Base-by-base conservation (phyloP, 2,113 vertebrate genomes). In the Nannospalax galili region DNA sequence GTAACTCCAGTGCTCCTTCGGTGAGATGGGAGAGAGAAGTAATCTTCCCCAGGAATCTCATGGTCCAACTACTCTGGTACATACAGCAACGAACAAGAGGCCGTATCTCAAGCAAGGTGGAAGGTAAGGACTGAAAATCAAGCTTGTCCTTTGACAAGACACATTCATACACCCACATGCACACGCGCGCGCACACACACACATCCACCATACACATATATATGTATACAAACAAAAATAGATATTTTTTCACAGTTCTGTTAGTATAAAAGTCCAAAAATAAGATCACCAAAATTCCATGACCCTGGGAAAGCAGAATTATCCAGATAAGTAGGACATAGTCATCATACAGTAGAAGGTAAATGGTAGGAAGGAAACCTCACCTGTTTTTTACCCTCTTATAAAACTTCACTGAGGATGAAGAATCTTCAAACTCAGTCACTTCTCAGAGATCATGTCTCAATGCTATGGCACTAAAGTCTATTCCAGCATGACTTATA, bases 381-480 rank as follows among this genome's bases (percentile, higher is more conserved):
- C 10, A 8, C 20, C 1, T 45, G 1, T 30, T 10, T 77, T 16
- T 28, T n/a, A 32, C 15, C 48, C 1, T 40, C 40, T 35, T 26
- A 35, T 69, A 35, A 80, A 79, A 22, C 16, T 1, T 3, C 5
- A 32, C 22, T 60, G 4, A 40, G 9, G 9, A 62, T 1, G 3
- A 24, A 15, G 24, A 40, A 11, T 4, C 3, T 20, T 48, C 26
- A 24, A 91, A 1, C 3, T 3, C 56, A 42, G 14, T 81, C 1
- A 32, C 12, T 5, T 40, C 24, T 56, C 84, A 74, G 26, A 88
- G n/a, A 5, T 56, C 3, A 32, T 16, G 4, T 35, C 48, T 48
- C 48, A 20, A 15, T 16, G 45, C 2, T 40, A 1, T 26, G 8
- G 11, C 64, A 52, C 0, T 24, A 35, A 4, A 17, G 5, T 14